Conservation (phyloP, 1,140 invertebrate species). For the Cylas formicarius region DNA sequence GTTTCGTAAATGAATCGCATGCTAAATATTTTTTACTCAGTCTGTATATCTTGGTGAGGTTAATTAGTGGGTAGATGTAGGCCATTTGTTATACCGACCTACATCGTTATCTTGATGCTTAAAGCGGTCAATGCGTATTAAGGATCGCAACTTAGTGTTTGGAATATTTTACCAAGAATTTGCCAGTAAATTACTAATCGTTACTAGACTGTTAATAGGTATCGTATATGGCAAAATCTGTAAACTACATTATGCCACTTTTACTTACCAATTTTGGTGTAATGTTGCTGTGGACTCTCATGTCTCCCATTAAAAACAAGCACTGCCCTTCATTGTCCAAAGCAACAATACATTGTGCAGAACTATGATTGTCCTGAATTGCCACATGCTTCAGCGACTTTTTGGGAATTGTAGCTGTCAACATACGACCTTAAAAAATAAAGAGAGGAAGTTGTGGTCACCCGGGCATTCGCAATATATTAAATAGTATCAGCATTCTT, state of each 20-base stretch:
- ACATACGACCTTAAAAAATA: constrained; percentile 12
- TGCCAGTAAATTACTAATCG: too few species aligned
- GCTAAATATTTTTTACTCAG: too few species aligned
- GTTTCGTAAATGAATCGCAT: too few species aligned
- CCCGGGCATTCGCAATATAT: not conserved
- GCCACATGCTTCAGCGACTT: constrained; percentile 6
- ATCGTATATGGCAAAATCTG: not conserved
- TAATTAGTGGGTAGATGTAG: too few species aligned
- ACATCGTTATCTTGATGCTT: too few species aligned
- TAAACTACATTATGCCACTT: not conserved
- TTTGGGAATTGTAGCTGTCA: constrained; percentile 17
- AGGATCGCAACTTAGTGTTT: too few species aligned
- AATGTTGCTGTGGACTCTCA: constrained; percentile 70
- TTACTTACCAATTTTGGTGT: constrained; percentile 51
- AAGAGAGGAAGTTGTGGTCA: not conserved
- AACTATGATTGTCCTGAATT: constrained; percentile 40
- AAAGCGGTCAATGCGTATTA: too few species aligned
- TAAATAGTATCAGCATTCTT: constrained; percentile 29
- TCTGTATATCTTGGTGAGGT: too few species aligned
- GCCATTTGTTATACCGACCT: too few species aligned
- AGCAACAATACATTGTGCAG: constrained; percentile 67
- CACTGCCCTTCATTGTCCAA: constrained; percentile 69
- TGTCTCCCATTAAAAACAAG: constrained; percentile 72
- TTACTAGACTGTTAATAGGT: too few species aligned
- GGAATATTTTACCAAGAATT: too few species aligned